Percentiles rank a stretch among this genome's conserved stretches.
Conservation (phyloP, 2,888 invertebrate genomes). For the Hedychridium roseum region DNA sequence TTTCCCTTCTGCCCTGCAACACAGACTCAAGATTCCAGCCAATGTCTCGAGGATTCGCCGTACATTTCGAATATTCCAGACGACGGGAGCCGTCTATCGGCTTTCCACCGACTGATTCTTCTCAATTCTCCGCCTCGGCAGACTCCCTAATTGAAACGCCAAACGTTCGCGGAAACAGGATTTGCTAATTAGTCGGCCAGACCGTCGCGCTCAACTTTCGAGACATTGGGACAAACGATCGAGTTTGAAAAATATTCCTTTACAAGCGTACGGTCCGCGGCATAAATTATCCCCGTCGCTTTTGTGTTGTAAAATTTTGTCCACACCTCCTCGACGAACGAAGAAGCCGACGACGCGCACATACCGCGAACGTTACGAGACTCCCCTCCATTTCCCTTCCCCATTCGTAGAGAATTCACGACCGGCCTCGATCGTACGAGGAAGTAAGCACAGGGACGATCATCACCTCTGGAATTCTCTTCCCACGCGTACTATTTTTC, state of each 20-base stretch:
- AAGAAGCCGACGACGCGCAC: background rate
- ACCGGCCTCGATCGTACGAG: slow-evolving; percentile 19
- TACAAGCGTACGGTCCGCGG: no score
- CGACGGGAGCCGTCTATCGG: slow-evolving; percentile 20
- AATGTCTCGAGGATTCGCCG: slow-evolving; percentile 18
- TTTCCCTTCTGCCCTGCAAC: slow-evolving; percentile 11
- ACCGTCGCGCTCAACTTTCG: slow-evolving; percentile 14
- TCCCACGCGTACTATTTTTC: slow-evolving; percentile 26
- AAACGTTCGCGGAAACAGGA: slow-evolving; percentile 16
- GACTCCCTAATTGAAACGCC: slow-evolving; percentile 30
- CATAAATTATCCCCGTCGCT: no score
- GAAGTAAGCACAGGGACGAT: slow-evolving; percentile 26
- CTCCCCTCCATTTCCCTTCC: no score
- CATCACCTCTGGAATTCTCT: slow-evolving; percentile 30
- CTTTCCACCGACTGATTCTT: slow-evolving; percentile 3
- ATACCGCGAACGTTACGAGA: slow-evolving; percentile 9
- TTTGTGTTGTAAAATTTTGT: background rate
- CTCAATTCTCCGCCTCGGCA: slow-evolving; percentile 16
- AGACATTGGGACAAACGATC: background rate
- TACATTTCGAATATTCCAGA: slow-evolving; percentile 18
- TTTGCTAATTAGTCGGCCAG: slow-evolving; percentile 34
- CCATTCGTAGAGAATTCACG: no score
- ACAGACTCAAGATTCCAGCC: no score
- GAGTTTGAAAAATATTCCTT: background rate
- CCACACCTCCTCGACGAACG: background rate